A percentile compares a stretch with the other conserved stretches of the same genome.
These are phyloP conservation scores for Eulemur rufifrons DNA, from an alignment of 2,113 vertebrate species.

Conservation along the genomic window DNA sequence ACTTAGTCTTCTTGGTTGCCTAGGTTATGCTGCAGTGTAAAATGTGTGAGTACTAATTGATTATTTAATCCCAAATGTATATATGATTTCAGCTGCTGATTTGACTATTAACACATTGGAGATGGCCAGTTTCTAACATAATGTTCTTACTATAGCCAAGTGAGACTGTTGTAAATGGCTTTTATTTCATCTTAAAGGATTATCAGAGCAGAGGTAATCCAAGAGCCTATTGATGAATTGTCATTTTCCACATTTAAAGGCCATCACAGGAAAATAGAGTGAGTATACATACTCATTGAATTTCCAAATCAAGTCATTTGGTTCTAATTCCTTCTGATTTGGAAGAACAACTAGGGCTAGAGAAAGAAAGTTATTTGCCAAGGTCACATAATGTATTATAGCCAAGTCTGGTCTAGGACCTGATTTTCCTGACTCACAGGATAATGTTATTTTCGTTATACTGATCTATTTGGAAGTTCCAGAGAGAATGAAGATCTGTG, in stretches of 20 bases:
- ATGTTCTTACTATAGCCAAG: background rate
- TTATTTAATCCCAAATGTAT: background rate
- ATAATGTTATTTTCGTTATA: constrained; percentile 16
- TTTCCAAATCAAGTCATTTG: constrained; percentile 6
- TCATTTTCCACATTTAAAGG: background rate
- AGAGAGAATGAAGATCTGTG: background rate
- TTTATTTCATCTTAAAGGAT: background rate
- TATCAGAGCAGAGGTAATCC: background rate
- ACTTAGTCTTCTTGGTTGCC: background rate
- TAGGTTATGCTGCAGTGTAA: background rate
- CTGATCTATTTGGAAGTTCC: constrained; percentile 34
- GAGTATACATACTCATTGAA: background rate
- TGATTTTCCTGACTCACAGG: background rate
- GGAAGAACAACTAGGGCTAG: background rate
- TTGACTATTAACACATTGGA: background rate
- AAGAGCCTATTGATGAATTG: background rate
- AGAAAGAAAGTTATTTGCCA: background rate
- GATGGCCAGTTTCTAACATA: background rate
- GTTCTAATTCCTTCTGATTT: background rate
- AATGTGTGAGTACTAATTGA: background rate
- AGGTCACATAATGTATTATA: background rate
- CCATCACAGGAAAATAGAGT: background rate
- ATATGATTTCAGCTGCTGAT: constrained; percentile 18
- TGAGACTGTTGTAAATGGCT: background rate
- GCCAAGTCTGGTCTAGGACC: background rate